A percentile compares a stretch with the other conserved stretches of the same genome.
Evolutionary conservation across 2,888 invertebrate species (phyloP).

Genomic region (Ochropleura leucogaster): DNA sequence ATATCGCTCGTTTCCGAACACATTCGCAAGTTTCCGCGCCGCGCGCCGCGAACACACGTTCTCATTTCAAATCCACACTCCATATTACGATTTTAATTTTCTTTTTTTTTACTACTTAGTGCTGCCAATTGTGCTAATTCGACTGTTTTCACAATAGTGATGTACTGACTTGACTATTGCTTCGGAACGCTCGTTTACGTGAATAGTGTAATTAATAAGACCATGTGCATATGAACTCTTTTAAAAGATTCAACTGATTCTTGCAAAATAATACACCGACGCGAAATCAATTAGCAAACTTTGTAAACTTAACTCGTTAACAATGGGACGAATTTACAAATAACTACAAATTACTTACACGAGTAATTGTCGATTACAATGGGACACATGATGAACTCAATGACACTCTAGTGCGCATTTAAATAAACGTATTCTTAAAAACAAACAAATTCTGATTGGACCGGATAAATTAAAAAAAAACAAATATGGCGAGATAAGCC

Average conservation of each 20-base stretch:
- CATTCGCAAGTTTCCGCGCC: conserved; percentile 74
- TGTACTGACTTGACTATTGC: conserved; percentile 62
- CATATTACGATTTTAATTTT: conserved; percentile 48
- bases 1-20: conserved; percentile 76
- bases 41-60: conserved; percentile 63
- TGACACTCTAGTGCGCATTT: conserved; percentile 53
- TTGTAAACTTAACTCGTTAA: conserved; percentile 26
- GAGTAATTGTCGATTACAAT: conserved; percentile 55
- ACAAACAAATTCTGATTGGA: conserved; percentile 22
- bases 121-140: conserved; percentile 74
- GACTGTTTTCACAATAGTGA: conserved; percentile 72
- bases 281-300: conserved; percentile 39
- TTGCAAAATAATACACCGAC: conserved; percentile 43
- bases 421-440: conserved; percentile 48
- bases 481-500: conserved; percentile 54
- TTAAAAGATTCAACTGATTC: conserved; percentile 53
- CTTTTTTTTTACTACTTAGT: conserved; percentile 60
- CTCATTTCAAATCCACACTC: conserved; percentile 66
- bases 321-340: conserved; percentile 53
- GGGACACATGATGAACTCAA: conserved; percentile 51
- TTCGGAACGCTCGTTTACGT: conserved; percentile 66
- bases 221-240: conserved; percentile 59
- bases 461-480: conserved; percentile 18
- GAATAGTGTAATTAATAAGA: conserved; percentile 72
- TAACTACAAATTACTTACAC: conserved; percentile 53